phyloP scores from a whole-genome alignment of 2,113 vertebrate genomes.

The Otocyon megalotis region DNA sequence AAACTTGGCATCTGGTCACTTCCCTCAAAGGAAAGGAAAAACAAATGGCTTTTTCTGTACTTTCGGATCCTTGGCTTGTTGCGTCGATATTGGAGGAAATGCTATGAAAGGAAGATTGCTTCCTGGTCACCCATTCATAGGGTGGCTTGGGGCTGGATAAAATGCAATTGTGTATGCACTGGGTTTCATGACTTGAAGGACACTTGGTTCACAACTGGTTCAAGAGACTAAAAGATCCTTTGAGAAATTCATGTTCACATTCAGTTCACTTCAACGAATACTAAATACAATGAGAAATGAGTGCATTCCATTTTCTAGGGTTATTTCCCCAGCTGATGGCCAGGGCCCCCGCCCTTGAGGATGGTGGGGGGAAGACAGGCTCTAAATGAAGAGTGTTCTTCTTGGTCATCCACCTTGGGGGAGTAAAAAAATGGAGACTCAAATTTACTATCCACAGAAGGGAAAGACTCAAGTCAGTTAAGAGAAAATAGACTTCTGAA shows the following conservation, averaged over 20 bases:
- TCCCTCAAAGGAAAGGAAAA: not conserved
- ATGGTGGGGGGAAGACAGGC: not conserved
- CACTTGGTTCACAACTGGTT: not conserved
- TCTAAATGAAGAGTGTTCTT: not conserved
- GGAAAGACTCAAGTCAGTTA: not conserved
- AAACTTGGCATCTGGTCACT: not conserved
- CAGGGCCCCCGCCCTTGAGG: not conserved
- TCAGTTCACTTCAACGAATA: not conserved
- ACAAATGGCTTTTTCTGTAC: not conserved
- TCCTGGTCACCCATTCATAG: not conserved
- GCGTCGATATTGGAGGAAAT: not conserved
- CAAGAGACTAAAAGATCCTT: not conserved
- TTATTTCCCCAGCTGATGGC: not conserved
- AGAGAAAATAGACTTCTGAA: not conserved
- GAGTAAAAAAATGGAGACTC: not conserved
- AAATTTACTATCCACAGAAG: not conserved
- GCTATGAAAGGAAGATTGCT: not conserved
- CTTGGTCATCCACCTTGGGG: not conserved
- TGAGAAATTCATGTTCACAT: not conserved
- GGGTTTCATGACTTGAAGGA: not conserved
- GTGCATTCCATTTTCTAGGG: not conserved
- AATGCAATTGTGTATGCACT: accelerated
- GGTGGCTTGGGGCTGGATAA: not conserved
- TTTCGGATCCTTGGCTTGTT: not conserved
- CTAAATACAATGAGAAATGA: not conserved